Percentiles rank a stretch among this genome's conserved stretches.
phyloP scores from a whole-genome alignment of 2,113 vertebrate species.

The Mormoops blainvillei region DNA sequence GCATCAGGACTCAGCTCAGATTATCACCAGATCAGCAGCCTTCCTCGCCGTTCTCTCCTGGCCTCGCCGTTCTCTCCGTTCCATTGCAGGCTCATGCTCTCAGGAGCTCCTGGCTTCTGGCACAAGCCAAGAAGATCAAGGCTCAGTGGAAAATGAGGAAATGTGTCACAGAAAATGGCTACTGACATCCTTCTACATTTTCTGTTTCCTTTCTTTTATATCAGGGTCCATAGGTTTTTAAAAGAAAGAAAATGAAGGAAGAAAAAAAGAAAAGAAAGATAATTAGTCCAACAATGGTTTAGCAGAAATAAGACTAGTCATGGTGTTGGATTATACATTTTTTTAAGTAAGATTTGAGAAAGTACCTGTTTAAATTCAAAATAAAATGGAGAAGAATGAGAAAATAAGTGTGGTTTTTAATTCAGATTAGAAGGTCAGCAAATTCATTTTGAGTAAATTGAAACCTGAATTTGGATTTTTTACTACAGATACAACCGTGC shows the following conservation, averaged over 20 bases:
- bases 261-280: neutral
- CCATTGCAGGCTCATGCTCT: neutral
- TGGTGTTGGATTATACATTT: neutral
- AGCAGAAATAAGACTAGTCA: neutral
- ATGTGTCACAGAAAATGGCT: neutral
- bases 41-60: no score
- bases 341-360: slow-evolving; percentile 18
- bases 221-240: neutral
- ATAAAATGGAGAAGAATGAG: slow-evolving; percentile 11
- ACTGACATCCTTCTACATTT: neutral
- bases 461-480: slow-evolving; percentile 3
- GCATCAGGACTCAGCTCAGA: neutral
- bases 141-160: neutral
- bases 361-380: slow-evolving; percentile 16
- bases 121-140: neutral
- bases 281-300: neutral
- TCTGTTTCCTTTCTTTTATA: neutral
- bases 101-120: neutral
- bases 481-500: neutral
- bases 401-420: slow-evolving; percentile 8
- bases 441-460: neutral
- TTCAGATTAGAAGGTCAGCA: neutral
- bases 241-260: neutral
- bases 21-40: neutral
- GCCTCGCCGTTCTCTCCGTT: neutral